These are phyloP conservation scores for Temnothorax curvispinosus DNA, from an alignment of 1,140 invertebrate species.

Conservation along the genomic window DNA sequence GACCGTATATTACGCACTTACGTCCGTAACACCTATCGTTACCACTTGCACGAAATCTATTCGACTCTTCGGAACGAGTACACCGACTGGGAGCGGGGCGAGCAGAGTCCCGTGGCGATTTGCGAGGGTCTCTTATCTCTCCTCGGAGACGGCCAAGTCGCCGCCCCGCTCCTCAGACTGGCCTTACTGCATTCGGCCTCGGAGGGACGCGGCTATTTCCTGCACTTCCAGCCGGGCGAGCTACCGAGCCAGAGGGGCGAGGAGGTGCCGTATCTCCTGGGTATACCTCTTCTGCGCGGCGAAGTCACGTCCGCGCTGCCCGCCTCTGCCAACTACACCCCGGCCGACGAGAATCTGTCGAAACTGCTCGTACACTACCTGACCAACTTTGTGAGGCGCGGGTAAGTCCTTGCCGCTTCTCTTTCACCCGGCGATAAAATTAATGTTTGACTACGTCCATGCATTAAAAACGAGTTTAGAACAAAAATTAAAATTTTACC, in stretches of 20 bases:
- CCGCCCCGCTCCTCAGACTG: constrained; percentile 92
- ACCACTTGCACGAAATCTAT: constrained; percentile 96
- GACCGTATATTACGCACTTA: constrained; percentile 95
- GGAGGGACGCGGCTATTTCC: constrained; percentile 93
- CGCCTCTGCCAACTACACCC: constrained; percentile 90
- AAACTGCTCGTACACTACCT: constrained; percentile 92
- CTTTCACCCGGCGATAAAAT: neutral
- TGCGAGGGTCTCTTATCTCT: constrained; percentile 86
- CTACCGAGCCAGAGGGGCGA: constrained; percentile 95
- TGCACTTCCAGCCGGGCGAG: constrained; percentile 94
- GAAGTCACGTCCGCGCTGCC: constrained; percentile 82
- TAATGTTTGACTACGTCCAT: neutral
- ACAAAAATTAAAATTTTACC: neutral
- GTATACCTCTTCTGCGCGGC: constrained; percentile 92
- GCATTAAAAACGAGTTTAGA: neutral
- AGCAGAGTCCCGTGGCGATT: constrained; percentile 90
- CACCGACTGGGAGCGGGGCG: constrained; percentile 95
- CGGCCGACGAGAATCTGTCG: constrained; percentile 90
- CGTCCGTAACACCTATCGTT: constrained; percentile 95
- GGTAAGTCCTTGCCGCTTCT: constrained; percentile 87
- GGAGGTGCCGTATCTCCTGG: constrained; percentile 97
- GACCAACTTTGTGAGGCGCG: constrained; percentile 93
- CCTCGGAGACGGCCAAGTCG: constrained; percentile 94
- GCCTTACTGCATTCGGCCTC: constrained; percentile 92
- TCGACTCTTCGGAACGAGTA: constrained; percentile 96